Base-by-base conservation (phyloP, 2,888 invertebrate species). In the Abrostola triplasia region DNA sequence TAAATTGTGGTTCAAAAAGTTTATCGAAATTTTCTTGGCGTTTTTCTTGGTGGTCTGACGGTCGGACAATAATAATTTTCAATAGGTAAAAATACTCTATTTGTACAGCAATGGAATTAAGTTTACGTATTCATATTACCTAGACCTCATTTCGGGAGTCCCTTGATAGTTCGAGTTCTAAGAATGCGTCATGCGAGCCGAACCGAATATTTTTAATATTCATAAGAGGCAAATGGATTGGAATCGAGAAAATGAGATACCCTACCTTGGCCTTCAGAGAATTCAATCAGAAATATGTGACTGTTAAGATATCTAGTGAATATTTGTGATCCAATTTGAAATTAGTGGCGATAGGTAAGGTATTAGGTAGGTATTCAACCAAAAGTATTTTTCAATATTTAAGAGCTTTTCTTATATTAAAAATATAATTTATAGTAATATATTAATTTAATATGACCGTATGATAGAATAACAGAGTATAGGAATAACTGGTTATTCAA, bases 131-230 rank as follows among this genome's bases (percentile, higher is more conserved):
- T n/a, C 36, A 49, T 11, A 47, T 47, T 35, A 35, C 49, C 36
- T 6, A 49, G 24, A 24, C 35, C 11, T 36, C 35, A 24, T 13
- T 12, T 42, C 10, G n/a, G n/a, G 41, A 54, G 8, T 13, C 36
- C 36, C 54, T 42, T 35, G 42, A 54, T 42, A 54, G 2, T 12
- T 10, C 13, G 6, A 9, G n/a, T 54, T 35, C 12, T 36, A 9
- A 40, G 35, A 40, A 24, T 42, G 5, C 13, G 44, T 44, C 54
- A 37, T 44, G 10, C 12, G 35, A n/a, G n/a, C 40, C 54, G 12
- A 44, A 10, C 53, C 13, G 36, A n/a, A 55, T 44, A 56, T 48
- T 48, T 53, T n/a, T 44, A 54, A 71, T 60, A 71, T 73, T 71
- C 54, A 63, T 53, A 47, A 49, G 37, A 50, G 10, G 48, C n/a